phyloP scores from a whole-genome alignment of 2,888 invertebrate species.

The Orthosia cruda region DNA sequence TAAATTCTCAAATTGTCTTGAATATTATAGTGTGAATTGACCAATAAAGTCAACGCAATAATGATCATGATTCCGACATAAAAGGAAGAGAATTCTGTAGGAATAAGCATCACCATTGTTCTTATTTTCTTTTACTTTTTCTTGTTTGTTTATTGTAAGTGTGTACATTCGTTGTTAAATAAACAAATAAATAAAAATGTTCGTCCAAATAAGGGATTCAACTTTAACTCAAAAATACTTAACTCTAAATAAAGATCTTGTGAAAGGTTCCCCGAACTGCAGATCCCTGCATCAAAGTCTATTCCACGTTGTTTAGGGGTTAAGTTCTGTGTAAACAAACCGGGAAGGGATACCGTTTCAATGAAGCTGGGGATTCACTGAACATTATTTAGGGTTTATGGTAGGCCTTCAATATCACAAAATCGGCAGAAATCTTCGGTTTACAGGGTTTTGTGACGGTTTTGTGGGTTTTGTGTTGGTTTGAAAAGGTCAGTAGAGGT shows the following conservation, averaged over 20 bases:
- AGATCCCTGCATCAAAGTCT: slow-evolving; percentile 34
- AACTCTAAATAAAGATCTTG: slow-evolving; percentile 22
- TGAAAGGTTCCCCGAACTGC: slow-evolving; percentile 5
- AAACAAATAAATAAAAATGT: too few species aligned
- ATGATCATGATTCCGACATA: too few species aligned
- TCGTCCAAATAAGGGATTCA: neutral
- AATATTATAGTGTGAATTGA: too few species aligned
- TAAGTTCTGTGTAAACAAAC: slow-evolving; percentile 44
- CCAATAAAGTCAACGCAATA: too few species aligned
- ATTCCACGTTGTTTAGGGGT: slow-evolving; percentile 27
- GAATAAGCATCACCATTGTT: too few species aligned
- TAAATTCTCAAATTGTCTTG: too few species aligned
- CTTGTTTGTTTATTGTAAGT: too few species aligned
- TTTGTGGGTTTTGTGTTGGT: neutral
- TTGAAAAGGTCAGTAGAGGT: neutral
- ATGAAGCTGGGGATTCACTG: slow-evolving; percentile 22
- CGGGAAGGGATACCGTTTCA: slow-evolving; percentile 38
- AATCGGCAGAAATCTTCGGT: slow-evolving; percentile 30
- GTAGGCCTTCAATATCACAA: slow-evolving; percentile 10
- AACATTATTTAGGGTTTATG: slow-evolving; percentile 50
- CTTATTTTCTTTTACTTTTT: too few species aligned
- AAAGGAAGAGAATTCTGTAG: too few species aligned
- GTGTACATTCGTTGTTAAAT: too few species aligned
- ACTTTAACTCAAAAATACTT: slow-evolving; percentile 16
- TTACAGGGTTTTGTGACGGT: neutral